Conservation (phyloP, 2,113 vertebrate genomes). For the Tor tambroides region DNA sequence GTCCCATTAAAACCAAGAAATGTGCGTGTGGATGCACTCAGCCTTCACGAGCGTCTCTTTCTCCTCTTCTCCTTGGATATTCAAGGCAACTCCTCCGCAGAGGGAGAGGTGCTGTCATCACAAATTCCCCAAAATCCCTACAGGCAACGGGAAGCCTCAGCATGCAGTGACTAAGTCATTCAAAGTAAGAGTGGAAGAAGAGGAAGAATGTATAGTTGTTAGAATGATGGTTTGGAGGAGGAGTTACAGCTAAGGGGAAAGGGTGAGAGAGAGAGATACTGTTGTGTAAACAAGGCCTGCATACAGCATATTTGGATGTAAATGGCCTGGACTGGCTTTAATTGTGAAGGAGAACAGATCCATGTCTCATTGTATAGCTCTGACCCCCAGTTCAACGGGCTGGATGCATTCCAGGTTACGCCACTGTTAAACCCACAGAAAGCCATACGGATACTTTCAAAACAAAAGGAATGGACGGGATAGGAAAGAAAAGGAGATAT, state of each 20-base stretch:
- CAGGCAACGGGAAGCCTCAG: conserved; percentile 74
- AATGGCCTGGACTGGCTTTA: conserved; percentile 35
- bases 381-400: background rate
- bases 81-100: background rate
- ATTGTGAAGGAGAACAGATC: background rate
- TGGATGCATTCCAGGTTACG: conserved; percentile 23
- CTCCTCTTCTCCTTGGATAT: background rate
- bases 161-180: conserved; percentile 77
- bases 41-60: background rate
- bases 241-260: conserved; percentile 16
- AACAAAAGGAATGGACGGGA: background rate
- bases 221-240: conserved; percentile 44
- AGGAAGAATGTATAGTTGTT: conserved; percentile 56
- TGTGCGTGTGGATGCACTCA: background rate
- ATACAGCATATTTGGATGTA: conserved; percentile 44
- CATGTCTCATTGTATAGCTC: conserved; percentile 6
- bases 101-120: conserved; percentile 75
- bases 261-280: conserved; percentile 40
- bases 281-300: conserved; percentile 54
- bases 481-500: background rate
- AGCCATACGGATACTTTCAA: background rate
- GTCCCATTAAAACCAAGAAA: conserved; percentile 14
- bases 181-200: conserved; percentile 69
- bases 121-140: conserved; percentile 75
- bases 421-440: background rate